These are phyloP conservation scores for Drosophila truncata DNA, from an alignment of 1,140 invertebrate genomes.

Conservation along the genomic window DNA sequence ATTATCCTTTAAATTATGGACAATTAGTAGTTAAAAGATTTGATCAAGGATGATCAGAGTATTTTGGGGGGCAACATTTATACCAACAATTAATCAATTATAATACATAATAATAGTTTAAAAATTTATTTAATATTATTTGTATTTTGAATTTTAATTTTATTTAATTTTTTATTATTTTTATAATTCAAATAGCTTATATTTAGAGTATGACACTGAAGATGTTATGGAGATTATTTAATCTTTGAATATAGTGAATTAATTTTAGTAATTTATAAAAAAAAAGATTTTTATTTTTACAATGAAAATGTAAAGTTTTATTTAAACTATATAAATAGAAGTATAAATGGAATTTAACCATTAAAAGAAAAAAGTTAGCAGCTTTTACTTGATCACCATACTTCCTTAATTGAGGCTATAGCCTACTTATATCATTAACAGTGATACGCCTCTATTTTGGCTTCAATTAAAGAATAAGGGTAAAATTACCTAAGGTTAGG, in stretches of 20 bases:
- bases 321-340: slow-evolving; percentile 87
- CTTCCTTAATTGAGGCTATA: slow-evolving; percentile 85
- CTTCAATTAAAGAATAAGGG: slow-evolving; percentile 87
- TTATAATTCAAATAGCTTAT: slow-evolving; percentile 87
- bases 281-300: slow-evolving; percentile 85
- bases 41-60: slow-evolving; percentile 86
- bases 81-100: slow-evolving; percentile 61
- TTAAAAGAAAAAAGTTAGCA: slow-evolving; percentile 86
- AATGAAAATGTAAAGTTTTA: slow-evolving; percentile 88
- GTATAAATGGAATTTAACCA: slow-evolving; percentile 86
- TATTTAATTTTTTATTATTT: slow-evolving; percentile 83
- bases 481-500: slow-evolving; percentile 86
- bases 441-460: slow-evolving; percentile 86
- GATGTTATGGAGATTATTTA: slow-evolving; percentile 86
- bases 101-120: slow-evolving; percentile 85
- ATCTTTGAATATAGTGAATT: slow-evolving; percentile 72
- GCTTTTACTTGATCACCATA: slow-evolving; percentile 85
- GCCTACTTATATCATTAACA: slow-evolving; percentile 61
- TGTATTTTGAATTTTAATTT: slow-evolving; percentile 85
- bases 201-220: slow-evolving; percentile 87
- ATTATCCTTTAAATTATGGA: slow-evolving; percentile 46
- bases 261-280: slow-evolving; percentile 85
- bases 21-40: slow-evolving; percentile 77
- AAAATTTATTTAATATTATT: slow-evolving; percentile 86
- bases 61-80: slow-evolving; percentile 84